Percentiles rank a stretch among this genome's conserved stretches.
phyloP scores from a whole-genome alignment of 2,888 invertebrate genomes.

The Harpalus rubripes region DNA sequence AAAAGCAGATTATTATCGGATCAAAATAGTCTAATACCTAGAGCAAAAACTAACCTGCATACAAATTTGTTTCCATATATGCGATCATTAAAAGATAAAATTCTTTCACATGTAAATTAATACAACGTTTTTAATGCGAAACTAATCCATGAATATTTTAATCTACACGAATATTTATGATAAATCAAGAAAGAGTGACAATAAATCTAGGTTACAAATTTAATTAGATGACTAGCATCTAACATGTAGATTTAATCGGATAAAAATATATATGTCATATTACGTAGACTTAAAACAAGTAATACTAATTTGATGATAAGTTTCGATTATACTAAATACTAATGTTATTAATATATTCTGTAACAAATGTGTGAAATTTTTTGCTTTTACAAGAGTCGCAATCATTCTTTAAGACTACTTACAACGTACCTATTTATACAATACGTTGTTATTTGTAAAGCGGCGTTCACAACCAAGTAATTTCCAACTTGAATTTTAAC shows the following conservation, averaged over 20 bases:
- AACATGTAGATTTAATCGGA: not conserved
- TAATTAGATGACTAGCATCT: not conserved
- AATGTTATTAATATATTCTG: not conserved
- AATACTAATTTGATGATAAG: not conserved
- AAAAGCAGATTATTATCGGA: not conserved
- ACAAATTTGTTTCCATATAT: constrained; percentile 36
- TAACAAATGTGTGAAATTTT: too few relatives aligned
- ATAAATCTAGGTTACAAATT: constrained; percentile 25
- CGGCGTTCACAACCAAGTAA: too few relatives aligned
- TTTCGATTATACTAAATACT: not conserved
- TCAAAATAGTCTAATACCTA: constrained; percentile 19
- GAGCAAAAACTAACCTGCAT: constrained; percentile 7
- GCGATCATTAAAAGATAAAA: constrained; percentile 33
- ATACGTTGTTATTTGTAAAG: too few relatives aligned
- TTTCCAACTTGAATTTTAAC: too few relatives aligned
- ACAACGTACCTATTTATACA: too few relatives aligned
- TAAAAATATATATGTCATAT: not conserved
- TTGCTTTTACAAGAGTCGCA: too few relatives aligned
- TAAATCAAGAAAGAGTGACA: constrained; percentile 21
- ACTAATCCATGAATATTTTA: constrained; percentile 26
- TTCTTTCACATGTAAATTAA: constrained; percentile 30
- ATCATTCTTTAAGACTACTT: too few relatives aligned
- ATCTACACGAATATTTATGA: constrained; percentile 3
- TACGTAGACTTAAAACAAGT: not conserved
- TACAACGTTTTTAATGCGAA: constrained; percentile 22